Conservation (phyloP, 2,113 vertebrate genomes). For the Osmerus eperlanus region DNA sequence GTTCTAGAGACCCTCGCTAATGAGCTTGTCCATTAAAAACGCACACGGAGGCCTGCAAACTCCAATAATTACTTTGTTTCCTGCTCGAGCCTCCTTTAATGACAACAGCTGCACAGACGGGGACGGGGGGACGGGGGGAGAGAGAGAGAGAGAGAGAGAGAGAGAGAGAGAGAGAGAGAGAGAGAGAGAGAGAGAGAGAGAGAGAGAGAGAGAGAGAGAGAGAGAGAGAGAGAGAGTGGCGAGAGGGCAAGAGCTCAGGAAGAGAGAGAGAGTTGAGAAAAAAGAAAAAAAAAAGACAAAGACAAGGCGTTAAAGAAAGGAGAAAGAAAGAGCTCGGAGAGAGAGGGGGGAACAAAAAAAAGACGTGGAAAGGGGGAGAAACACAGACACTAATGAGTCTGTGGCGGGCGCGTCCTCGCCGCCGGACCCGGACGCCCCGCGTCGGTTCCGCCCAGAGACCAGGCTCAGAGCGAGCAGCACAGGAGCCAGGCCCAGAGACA, state of each 20-base stretch:
- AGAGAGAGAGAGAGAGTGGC: too few relatives aligned
- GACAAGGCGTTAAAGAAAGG: too few relatives aligned
- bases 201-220: neutral
- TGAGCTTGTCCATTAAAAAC: slow-evolving; percentile 15
- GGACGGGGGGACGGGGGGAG: slow-evolving; percentile 22
- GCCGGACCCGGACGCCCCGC: too few relatives aligned
- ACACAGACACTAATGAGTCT: neutral
- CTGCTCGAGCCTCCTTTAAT: slow-evolving; percentile 13
- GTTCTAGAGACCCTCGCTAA: slow-evolving; percentile 21
- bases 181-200: neutral
- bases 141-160: neutral
- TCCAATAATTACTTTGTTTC: slow-evolving; percentile 22
- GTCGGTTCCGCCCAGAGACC: too few relatives aligned
- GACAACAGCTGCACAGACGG: slow-evolving; percentile 47
- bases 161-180: neutral
- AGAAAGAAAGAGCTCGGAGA: too few relatives aligned
- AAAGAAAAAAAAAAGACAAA: too few relatives aligned
- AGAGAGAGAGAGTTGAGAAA: too few relatives aligned
- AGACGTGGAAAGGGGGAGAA: neutral
- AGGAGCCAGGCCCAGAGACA: too few relatives aligned
- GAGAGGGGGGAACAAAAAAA: too few relatives aligned
- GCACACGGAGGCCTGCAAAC: slow-evolving; percentile 8
- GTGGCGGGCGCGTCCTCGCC: neutral
- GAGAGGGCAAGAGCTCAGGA: too few relatives aligned
- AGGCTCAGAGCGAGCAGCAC: too few relatives aligned